A percentile compares a stretch with the other conserved stretches of the same genome.
phyloP scores from a whole-genome alignment of 2,888 invertebrate genomes.

The Nymphalis c-album region DNA sequence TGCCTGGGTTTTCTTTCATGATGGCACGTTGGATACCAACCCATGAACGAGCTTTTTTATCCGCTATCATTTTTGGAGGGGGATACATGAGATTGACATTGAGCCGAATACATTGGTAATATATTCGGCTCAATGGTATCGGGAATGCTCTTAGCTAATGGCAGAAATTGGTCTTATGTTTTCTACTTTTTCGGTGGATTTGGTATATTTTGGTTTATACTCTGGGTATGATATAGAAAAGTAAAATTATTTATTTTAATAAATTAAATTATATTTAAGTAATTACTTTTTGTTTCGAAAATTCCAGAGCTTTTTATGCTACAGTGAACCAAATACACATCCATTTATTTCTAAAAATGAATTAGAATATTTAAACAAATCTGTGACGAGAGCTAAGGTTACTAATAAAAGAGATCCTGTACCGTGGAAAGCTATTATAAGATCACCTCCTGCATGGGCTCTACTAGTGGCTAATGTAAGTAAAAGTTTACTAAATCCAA shows the following conservation, averaged over 20 bases:
- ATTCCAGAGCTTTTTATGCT: slow-evolving; percentile 48
- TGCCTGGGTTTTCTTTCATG: slow-evolving; percentile 75
- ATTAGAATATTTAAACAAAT: slow-evolving; percentile 59
- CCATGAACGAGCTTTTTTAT: slow-evolving; percentile 65
- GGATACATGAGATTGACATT: no score
- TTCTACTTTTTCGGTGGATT: slow-evolving; percentile 69
- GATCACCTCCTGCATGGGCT: slow-evolving; percentile 82
- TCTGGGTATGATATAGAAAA: slow-evolving; percentile 47
- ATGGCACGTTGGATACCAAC: slow-evolving; percentile 75
- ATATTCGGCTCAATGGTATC: slow-evolving; percentile 57
- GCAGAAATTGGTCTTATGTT: slow-evolving; percentile 64
- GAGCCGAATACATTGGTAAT: no score
- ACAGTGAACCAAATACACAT: slow-evolving; percentile 52
- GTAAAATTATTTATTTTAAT: no score
- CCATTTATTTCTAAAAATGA: slow-evolving; percentile 66
- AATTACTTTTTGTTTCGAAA: background rate
- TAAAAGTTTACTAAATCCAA: background rate
- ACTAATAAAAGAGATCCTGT: slow-evolving; percentile 66
- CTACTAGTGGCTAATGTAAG: slow-evolving; percentile 80
- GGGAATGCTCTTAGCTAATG: slow-evolving; percentile 53
- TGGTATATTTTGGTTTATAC: slow-evolving; percentile 62
- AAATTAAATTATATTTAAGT: background rate
- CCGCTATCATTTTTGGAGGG: slow-evolving; percentile 72
- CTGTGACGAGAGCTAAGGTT: slow-evolving; percentile 55
- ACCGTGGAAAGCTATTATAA: slow-evolving; percentile 83